phyloP scores from a whole-genome alignment of 2,113 vertebrate genomes.

The Cisticola juncidis region DNA sequence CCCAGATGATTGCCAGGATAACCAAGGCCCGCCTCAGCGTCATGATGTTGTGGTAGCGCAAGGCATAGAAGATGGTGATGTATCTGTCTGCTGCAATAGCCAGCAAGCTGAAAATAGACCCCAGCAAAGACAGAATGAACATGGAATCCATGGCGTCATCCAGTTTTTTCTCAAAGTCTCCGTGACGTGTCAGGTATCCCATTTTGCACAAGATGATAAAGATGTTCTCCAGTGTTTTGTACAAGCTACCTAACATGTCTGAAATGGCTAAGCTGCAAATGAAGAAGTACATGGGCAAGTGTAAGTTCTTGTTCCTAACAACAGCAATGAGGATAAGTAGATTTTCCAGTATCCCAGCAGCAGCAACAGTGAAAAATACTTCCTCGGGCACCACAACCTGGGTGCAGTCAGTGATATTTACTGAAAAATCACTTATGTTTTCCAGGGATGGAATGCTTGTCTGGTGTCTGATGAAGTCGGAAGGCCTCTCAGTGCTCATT shows the following conservation, averaged over 20 bases:
- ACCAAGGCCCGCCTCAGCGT: slow-evolving; percentile 77
- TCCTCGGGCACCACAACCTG: slow-evolving; percentile 82
- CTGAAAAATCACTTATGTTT: slow-evolving; percentile 49
- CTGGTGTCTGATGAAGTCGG: slow-evolving; percentile 16
- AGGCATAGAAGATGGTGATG: slow-evolving; percentile 91
- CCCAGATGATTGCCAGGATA: slow-evolving; percentile 82
- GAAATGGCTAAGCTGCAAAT: slow-evolving; percentile 94
- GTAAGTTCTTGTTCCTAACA: slow-evolving; percentile 87
- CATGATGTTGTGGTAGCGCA: slow-evolving; percentile 91
- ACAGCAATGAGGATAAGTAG: slow-evolving; percentile 88
- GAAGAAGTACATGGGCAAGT: slow-evolving; percentile 93
- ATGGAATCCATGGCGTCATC: slow-evolving; percentile 91
- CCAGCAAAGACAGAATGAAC: slow-evolving; percentile 87
- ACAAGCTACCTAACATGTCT: slow-evolving; percentile 88
- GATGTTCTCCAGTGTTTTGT: slow-evolving; percentile 88
- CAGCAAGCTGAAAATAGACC: slow-evolving; percentile 90
- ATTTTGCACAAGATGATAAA: slow-evolving; percentile 82
- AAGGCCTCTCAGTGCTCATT: slow-evolving; percentile 53
- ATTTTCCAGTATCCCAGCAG: slow-evolving; percentile 87
- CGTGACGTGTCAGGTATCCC: slow-evolving; percentile 78
- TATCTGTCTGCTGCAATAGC: slow-evolving; percentile 94
- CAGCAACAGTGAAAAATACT: slow-evolving; percentile 85
- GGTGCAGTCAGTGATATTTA: slow-evolving; percentile 80
- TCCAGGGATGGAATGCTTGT: not conserved
- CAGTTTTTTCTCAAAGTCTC: slow-evolving; percentile 76